These are phyloP conservation scores for Hirtodrosophila alboralis DNA, from an alignment of 2,888 invertebrate species.

Conservation along the genomic window DNA sequence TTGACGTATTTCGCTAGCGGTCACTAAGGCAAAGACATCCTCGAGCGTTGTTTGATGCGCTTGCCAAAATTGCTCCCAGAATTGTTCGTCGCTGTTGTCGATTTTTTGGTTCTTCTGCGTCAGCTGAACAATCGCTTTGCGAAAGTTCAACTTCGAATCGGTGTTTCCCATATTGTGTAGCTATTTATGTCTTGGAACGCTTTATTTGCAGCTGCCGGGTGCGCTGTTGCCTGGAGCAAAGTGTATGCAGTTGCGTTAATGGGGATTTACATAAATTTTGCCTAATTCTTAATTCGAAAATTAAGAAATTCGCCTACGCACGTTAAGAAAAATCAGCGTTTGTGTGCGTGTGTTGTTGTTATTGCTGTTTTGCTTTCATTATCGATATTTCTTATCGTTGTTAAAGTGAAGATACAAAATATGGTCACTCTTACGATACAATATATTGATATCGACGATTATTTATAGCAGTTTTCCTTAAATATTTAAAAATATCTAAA, in stretches of 20 bases:
- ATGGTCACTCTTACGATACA: too few relatives aligned
- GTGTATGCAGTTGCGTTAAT: slow-evolving; percentile 14
- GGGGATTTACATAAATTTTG: slow-evolving; percentile 42
- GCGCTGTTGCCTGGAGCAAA: slow-evolving; percentile 37
- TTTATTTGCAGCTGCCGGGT: slow-evolving; percentile 28
- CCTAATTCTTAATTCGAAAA: slow-evolving; percentile 41
- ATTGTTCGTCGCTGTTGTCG: slow-evolving; percentile 88
- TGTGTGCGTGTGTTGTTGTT: slow-evolving; percentile 32
- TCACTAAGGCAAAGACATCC: slow-evolving; percentile 98
- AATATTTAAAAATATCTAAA: too few relatives aligned
- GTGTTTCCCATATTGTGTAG: slow-evolving; percentile 95
- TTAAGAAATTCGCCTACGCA: slow-evolving; percentile 70
- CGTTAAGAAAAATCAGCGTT: slow-evolving; percentile 42
- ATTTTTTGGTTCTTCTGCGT: slow-evolving; percentile 99
- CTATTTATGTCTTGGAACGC: slow-evolving; percentile 20
- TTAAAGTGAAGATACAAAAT: too few relatives aligned
- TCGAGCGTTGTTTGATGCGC: slow-evolving; percentile 96
- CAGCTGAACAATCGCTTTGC: slow-evolving; percentile 98
- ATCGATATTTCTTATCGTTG: slow-evolving; percentile 21
- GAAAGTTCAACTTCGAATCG: slow-evolving; percentile 98
- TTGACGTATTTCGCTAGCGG: slow-evolving; percentile 95
- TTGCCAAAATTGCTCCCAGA: slow-evolving; percentile 99
- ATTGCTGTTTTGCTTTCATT: neutral
- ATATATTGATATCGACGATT: too few relatives aligned
- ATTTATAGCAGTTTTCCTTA: too few relatives aligned